These are phyloP conservation scores for Chrysaora quinquecirrha DNA, from an alignment of 30 jellyfish, hydroid and myxozoan species.

Conservation along the genomic window DNA sequence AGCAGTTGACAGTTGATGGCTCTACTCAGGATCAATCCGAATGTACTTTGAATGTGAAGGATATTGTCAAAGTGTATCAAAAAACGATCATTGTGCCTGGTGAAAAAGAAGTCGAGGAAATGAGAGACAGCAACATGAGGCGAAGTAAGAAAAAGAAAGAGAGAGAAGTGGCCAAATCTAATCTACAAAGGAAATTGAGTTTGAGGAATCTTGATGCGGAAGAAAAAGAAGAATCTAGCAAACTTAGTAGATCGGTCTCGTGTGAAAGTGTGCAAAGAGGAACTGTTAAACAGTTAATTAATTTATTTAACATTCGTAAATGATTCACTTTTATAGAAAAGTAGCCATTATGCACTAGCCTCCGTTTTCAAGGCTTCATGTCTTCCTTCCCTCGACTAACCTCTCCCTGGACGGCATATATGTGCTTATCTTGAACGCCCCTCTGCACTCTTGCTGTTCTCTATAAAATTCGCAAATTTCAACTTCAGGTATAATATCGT, in stretches of 20 bases:
- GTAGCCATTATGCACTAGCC: too few relatives aligned
- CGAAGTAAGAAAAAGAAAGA: conserved; percentile 65
- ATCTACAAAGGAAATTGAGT: conserved; percentile 43
- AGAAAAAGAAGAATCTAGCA: conserved; percentile 13
- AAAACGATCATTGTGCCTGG: conserved; percentile 49
- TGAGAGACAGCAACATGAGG: conserved; percentile 49
- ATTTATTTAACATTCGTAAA: conserved; percentile 43
- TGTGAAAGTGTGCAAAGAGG: conserved; percentile 71
- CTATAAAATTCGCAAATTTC: too few relatives aligned
- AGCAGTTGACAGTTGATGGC: neutral
- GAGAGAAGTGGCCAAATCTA: conserved; percentile 40
- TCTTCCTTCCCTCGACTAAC: too few relatives aligned
- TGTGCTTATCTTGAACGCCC: too few relatives aligned
- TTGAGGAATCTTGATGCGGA: conserved; percentile 49
- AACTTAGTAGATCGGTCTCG: conserved; percentile 58
- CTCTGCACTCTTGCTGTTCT: too few relatives aligned
- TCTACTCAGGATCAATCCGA: neutral
- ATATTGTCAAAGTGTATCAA: conserved; percentile 49
- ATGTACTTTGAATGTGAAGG: conserved; percentile 30
- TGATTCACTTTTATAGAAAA: neutral
- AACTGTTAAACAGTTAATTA: conserved; percentile 52
- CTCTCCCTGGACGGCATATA: too few relatives aligned
- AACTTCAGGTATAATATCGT: too few relatives aligned
- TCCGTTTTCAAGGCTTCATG: too few relatives aligned
- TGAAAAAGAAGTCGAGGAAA: conserved; percentile 57